phyloP scores from a whole-genome alignment of 2,888 invertebrate genomes.

The Agrochola macilenta region DNA sequence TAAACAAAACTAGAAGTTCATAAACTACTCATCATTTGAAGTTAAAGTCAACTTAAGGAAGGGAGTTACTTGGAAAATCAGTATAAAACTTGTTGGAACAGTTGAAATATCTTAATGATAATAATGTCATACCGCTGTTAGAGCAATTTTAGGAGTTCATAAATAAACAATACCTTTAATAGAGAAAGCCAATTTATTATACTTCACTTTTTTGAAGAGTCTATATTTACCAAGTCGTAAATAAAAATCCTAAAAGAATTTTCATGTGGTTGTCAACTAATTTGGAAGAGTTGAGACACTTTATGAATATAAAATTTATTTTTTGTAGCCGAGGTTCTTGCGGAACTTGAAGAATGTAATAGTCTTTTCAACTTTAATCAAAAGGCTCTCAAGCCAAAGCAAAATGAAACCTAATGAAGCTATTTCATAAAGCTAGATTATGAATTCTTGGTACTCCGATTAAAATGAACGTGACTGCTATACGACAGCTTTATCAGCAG shows the following conservation, averaged over 20 bases:
- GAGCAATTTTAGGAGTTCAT: background rate
- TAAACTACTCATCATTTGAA: slow-evolving; percentile 3
- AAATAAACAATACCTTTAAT: background rate
- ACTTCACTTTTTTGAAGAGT: background rate
- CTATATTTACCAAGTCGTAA: slow-evolving; percentile 15
- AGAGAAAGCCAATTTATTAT: background rate
- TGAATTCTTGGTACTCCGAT: slow-evolving; percentile 21
- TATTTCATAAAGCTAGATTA: slow-evolving; percentile 15
- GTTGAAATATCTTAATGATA: slow-evolving; percentile 4
- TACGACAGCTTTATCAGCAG: background rate
- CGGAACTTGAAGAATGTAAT: background rate
- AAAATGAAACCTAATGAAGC: slow-evolving; percentile 24
- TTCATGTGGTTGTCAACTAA: slow-evolving; percentile 37
- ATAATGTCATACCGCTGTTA: background rate
- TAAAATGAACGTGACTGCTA: slow-evolving; percentile 14
- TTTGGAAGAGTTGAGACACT: slow-evolving; percentile 22
- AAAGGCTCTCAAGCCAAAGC: slow-evolving; percentile 14
- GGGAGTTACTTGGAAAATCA: background rate
- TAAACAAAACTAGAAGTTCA: slow-evolving; percentile 21
- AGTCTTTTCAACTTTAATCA: slow-evolving; percentile 22
- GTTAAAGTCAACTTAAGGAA: slow-evolving; percentile 7
- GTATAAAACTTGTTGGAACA: slow-evolving; percentile 27
- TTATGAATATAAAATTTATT: slow-evolving; percentile 27
- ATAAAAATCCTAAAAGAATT: slow-evolving; percentile 23
- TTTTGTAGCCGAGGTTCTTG: background rate